Percentiles rank a stretch among this genome's conserved stretches.
Evolutionary conservation across 2,888 invertebrate species (phyloP).

Genomic region (Tetheella fluctuosa): DNA sequence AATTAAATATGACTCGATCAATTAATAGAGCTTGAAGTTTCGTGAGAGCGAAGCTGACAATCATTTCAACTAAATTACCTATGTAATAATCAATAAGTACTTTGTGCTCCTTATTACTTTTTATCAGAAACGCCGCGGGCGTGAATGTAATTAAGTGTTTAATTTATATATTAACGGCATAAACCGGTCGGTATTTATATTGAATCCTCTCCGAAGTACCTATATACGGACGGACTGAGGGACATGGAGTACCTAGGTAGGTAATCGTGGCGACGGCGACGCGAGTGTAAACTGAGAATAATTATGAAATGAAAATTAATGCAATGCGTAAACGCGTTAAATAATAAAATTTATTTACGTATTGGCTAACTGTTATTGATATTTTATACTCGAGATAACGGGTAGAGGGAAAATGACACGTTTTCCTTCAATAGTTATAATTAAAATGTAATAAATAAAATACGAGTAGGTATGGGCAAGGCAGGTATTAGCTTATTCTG

Average conservation of each 20-base stretch:
- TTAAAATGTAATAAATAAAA: neutral
- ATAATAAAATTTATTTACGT: conserved; percentile 9
- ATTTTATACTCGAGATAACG: neutral
- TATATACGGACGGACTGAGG: neutral
- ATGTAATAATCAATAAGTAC: conserved; percentile 52
- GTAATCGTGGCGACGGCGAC: no score
- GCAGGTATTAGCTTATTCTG: no score
- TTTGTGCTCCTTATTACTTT: conserved; percentile 43
- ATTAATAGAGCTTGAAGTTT: conserved; percentile 20
- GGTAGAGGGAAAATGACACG: neutral
- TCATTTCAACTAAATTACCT: conserved; percentile 54
- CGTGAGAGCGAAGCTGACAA: conserved; percentile 34
- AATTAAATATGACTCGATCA: conserved; percentile 11
- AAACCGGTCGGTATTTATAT: conserved; percentile 43
- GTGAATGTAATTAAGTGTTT: conserved; percentile 64
- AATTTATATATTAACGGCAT: conserved; percentile 59
- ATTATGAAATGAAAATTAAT: neutral
- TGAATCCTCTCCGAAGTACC: conserved; percentile 28
- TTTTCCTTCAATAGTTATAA: neutral
- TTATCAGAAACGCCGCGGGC: conserved; percentile 49
- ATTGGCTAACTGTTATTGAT: conserved; percentile 4
- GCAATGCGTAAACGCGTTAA: conserved; percentile 18
- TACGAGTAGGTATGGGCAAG: no score
- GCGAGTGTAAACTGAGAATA: neutral
- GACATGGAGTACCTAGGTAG: no score